Evolutionary conservation across 2,797 vertebrate species (phyloP).

Genomic region (Micromesistius poutassou): DNA sequence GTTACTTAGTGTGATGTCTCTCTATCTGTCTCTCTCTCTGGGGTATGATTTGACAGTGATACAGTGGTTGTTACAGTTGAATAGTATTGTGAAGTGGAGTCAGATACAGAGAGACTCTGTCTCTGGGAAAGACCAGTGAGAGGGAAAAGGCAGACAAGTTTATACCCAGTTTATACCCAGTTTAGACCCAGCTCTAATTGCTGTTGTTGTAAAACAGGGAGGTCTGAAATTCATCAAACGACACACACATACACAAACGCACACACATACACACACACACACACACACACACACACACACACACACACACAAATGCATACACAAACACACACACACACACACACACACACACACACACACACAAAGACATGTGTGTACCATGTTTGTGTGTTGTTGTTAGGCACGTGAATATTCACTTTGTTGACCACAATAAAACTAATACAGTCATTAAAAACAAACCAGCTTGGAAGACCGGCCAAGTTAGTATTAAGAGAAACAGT

Average conservation of each 20-base stretch:
- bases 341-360: neutral
- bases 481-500: neutral
- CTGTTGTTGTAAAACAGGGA: slow-evolving; percentile 1
- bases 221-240: slow-evolving; percentile 3
- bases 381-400: neutral
- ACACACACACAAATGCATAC: too few species aligned
- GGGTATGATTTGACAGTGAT: neutral
- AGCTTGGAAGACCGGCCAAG: neutral
- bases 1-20: neutral
- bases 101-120: neutral
- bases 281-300: neutral
- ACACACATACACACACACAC: neutral
- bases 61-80: neutral
- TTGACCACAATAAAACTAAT: slow-evolving; percentile 5
- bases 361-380: neutral
- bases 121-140: slow-evolving; percentile 3
- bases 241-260: neutral
- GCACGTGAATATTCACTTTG: slow-evolving; percentile 5
- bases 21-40: neutral
- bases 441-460: slow-evolving; percentile 1
- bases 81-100: neutral
- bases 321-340: neutral
- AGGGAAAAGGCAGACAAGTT: neutral
- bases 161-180: too few species aligned
- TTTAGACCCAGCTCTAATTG: neutral